Evolutionary conservation across 2,797 vertebrate species (phyloP).

Genomic region (Chiroxiphia lanceolata): DNA sequence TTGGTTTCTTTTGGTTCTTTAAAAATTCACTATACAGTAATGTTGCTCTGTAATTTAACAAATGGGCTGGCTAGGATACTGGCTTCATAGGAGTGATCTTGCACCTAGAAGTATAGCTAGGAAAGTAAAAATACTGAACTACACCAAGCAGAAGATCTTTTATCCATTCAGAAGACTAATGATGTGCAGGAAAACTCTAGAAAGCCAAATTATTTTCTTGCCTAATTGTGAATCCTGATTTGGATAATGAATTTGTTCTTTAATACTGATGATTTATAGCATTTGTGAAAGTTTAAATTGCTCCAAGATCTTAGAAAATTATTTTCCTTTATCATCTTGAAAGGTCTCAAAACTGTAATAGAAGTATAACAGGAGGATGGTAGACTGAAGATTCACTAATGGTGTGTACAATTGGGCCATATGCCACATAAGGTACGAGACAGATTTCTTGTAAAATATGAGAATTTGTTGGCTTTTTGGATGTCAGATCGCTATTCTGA

Average conservation of each 20-base stretch:
- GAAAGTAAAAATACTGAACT: not conserved
- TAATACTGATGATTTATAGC: not conserved
- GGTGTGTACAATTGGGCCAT: not conserved
- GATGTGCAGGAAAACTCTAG: not conserved
- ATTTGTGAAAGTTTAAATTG: not conserved
- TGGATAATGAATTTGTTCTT: not conserved
- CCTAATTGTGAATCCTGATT: not conserved
- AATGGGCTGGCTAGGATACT: not conserved
- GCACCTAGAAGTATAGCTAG: not conserved
- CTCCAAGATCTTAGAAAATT: not conserved
- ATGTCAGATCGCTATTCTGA: not conserved
- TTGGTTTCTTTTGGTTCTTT: not conserved
- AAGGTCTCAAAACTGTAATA: not conserved
- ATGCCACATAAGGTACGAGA: not conserved
- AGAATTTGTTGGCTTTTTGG: not conserved
- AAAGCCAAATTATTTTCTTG: not conserved
- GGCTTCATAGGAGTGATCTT: not conserved
- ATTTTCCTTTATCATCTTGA: not conserved
- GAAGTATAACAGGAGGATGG: not conserved
- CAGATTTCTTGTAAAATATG: not conserved
- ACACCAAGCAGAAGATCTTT: not conserved
- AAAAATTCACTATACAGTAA: not conserved
- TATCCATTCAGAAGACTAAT: not conserved
- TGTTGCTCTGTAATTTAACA: not conserved
- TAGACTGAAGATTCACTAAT: not conserved